A percentile compares a stretch with the other conserved stretches of the same genome.
Conservation (phyloP, 2,888 invertebrate genomes). For the Hedya salicella region DNA sequence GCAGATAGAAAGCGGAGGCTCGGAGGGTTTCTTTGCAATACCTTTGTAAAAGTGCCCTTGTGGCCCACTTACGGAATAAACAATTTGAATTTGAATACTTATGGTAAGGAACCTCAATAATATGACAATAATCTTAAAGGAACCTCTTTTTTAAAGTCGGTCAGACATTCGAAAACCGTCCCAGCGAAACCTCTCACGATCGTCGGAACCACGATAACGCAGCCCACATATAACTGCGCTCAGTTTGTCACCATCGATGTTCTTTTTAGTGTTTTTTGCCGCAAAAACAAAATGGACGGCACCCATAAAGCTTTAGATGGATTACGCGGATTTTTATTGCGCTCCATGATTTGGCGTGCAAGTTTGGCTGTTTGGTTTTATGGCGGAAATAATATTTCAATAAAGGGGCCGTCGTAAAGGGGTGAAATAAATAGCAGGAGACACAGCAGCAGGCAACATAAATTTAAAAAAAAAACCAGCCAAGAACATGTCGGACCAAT, state of each 20-base stretch:
- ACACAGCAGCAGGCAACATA: too few relatives aligned
- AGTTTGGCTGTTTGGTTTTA: slow-evolving; percentile 39
- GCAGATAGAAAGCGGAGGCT: too few relatives aligned
- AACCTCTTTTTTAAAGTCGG: background rate
- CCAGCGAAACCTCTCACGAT: background rate
- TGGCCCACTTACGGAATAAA: too few relatives aligned
- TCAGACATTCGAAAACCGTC: background rate
- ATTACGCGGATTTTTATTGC: slow-evolving; percentile 62
- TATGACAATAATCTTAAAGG: too few relatives aligned
- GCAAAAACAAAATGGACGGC: slow-evolving; percentile 41
- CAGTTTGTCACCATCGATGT: slow-evolving; percentile 38
- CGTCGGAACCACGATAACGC: background rate
- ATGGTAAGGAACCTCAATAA: too few relatives aligned
- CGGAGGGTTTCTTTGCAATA: too few relatives aligned
- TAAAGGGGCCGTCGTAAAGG: background rate
- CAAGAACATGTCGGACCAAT: too few relatives aligned
- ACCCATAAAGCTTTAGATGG: slow-evolving; percentile 65
- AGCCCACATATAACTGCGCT: background rate
- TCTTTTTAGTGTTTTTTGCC: slow-evolving; percentile 38
- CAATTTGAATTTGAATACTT: too few relatives aligned
- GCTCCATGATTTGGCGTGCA: slow-evolving; percentile 51
- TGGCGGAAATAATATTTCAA: background rate
- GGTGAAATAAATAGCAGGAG: background rate
- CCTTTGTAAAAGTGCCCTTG: too few relatives aligned
- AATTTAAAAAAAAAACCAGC: too few relatives aligned